A percentile compares a stretch with the other conserved stretches of the same genome.
Evolutionary conservation across 2,888 invertebrate species (phyloP).

Genomic region (Ligdia adustata): DNA sequence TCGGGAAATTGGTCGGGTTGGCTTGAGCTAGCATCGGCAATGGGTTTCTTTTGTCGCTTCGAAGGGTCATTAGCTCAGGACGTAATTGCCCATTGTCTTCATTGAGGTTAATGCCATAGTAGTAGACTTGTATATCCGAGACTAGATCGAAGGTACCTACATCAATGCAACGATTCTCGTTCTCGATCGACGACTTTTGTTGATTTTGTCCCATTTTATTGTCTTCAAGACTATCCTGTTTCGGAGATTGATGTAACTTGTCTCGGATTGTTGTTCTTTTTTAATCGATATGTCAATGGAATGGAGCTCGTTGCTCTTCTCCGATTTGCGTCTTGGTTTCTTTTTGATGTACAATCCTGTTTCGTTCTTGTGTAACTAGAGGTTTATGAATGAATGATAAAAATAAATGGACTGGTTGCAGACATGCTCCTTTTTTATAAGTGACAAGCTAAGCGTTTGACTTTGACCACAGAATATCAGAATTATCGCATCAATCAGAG

Average conservation of each 20-base stretch:
- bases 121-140: slow-evolving; percentile 34
- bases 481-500: no score
- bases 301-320: slow-evolving; percentile 6
- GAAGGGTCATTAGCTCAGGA: slow-evolving; percentile 44
- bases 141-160: slow-evolving; percentile 31
- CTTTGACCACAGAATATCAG: no score
- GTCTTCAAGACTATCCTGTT: slow-evolving; percentile 18
- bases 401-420: slow-evolving; percentile 5
- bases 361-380: slow-evolving; percentile 8
- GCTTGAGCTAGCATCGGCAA: slow-evolving; percentile 43
- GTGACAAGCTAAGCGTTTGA: no score
- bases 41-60: slow-evolving; percentile 58
- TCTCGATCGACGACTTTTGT: slow-evolving; percentile 13
- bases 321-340: slow-evolving; percentile 11
- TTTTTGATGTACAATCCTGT: slow-evolving; percentile 12
- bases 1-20: slow-evolving; percentile 11
- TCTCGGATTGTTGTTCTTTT: slow-evolving; percentile 2
- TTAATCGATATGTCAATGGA: slow-evolving; percentile 14
- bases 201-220: slow-evolving; percentile 10
- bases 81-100: slow-evolving; percentile 56
- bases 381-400: slow-evolving; percentile 13
- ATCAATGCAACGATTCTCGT: slow-evolving; percentile 2
- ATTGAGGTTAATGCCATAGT: slow-evolving; percentile 40
- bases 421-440: no score
- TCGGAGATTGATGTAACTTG: slow-evolving; percentile 9